Conservation (phyloP, 1,140 invertebrate species). For the Papilio aristodemus region DNA sequence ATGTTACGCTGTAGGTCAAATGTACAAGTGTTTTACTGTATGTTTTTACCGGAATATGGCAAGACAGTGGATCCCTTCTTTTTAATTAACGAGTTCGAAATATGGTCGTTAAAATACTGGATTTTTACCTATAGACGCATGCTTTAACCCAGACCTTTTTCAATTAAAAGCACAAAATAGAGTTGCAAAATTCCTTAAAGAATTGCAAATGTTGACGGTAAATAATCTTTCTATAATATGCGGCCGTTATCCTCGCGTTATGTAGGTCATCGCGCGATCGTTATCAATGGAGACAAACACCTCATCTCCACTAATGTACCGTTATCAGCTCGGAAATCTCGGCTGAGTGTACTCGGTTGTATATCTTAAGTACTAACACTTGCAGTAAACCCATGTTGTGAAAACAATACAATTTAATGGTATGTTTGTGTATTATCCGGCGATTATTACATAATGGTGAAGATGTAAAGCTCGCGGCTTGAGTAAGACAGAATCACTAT, state of each 20-base stretch:
- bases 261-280: conserved; percentile 10
- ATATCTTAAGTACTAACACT: conserved; percentile 18
- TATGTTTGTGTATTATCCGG: conserved; percentile 4
- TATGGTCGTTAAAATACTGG: no score
- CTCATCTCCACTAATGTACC: conserved; percentile 10
- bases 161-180: background rate
- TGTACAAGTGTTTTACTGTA: no score
- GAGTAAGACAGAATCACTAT: background rate
- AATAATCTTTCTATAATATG: background rate
- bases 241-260: conserved; percentile 9
- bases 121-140: no score
- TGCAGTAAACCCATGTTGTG: background rate
- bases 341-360: background rate
- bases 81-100: no score
- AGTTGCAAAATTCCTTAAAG: background rate
- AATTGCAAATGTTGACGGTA: background rate
- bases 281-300: conserved; percentile 24
- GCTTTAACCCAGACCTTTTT: no score
- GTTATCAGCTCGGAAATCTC: conserved; percentile 1
- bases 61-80: no score
- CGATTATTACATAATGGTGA: background rate
- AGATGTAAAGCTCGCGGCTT: background rate
- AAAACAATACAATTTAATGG: conserved; percentile 8
- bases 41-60: no score
- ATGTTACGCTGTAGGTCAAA: no score